Base-by-base conservation (phyloP, 2,113 vertebrate species). In the Piaya cayana region DNA sequence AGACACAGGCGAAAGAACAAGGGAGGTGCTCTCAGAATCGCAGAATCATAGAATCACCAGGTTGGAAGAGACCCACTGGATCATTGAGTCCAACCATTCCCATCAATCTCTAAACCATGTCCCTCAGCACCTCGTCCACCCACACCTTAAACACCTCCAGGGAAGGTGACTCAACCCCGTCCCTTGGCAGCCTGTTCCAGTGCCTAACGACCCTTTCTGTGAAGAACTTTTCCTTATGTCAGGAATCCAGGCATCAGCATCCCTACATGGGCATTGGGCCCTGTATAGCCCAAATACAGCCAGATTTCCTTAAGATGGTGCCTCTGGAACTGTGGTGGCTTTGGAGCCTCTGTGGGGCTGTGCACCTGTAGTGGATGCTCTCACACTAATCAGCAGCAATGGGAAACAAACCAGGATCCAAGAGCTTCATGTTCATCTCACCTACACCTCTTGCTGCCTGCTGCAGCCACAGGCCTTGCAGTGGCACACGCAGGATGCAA, bases 351-450 rank as follows among this genome's bases (percentile, higher is more conserved):
- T 15, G 22, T 23, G 8, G 2, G 2, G 22, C 83, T n/a, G 58
- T 62, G 8, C 37, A 8, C 29, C 1, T 0, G 0, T 26, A 26
- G 30, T 13, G 2, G 3, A 4, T 1, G 39, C 18, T 63, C 63
- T 65, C 47, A 21, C 79, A 23, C 1, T 32, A 39, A 65, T 10
- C 64, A 56, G 37, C 80, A 91, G 71, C 55, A 37, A 50, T 0
- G 1, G 63, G 63, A 26, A 37, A 43, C 1, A 8, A 39, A 42
- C 30, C 58, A 64, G 29, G 22, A 36, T 26, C 2, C 0, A 5
- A 0, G 0, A 32, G 36, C 30, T 70, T 27, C 0, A 0, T 8
- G n/a, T 6, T 69, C 36, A 29, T 20, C 49, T 29, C 60, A 22
- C 45, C 69, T 58, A 8, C 15, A 5, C 7, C 64, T 68, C 0